Conservation (phyloP, 2,797 vertebrate genomes). For the Pachyuromys duprasi region DNA sequence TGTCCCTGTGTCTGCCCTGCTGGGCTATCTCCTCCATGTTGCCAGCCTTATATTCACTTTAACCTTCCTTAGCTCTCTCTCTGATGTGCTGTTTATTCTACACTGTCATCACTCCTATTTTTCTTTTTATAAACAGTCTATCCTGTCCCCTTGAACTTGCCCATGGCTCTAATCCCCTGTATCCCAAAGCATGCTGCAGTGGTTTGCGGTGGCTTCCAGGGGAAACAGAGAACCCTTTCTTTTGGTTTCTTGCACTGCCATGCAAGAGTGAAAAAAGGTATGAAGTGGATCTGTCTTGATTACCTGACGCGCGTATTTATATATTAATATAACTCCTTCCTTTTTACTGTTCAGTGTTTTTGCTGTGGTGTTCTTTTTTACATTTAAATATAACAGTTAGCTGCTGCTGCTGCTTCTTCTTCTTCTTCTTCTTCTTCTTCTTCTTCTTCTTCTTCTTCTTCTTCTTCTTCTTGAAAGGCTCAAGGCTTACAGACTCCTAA, state of each 20-base stretch:
- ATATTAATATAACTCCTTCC: neutral
- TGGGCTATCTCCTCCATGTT: neutral
- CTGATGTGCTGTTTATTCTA: neutral
- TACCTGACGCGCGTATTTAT: neutral
- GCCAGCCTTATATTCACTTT: neutral
- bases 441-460: no score
- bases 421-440: no score
- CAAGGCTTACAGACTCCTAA: neutral
- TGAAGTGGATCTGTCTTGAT: neutral
- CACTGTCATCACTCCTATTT: neutral
- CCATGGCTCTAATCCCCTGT: neutral
- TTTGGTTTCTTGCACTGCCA: neutral
- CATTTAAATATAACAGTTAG: neutral
- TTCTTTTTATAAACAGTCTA: neutral
- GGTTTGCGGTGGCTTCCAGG: neutral
- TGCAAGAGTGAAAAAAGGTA: neutral
- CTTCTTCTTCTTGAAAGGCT: neutral
- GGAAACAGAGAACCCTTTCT: neutral
- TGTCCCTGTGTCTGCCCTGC: rapidly evolving
- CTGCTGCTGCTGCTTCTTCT: no score
- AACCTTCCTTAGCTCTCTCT: neutral
- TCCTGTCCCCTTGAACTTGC: neutral
- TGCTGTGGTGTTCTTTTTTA: neutral
- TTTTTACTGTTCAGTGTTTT: neutral
- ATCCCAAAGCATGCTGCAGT: neutral